phyloP scores from a whole-genome alignment of 2,113 vertebrate species.

The Pelusios castaneus region DNA sequence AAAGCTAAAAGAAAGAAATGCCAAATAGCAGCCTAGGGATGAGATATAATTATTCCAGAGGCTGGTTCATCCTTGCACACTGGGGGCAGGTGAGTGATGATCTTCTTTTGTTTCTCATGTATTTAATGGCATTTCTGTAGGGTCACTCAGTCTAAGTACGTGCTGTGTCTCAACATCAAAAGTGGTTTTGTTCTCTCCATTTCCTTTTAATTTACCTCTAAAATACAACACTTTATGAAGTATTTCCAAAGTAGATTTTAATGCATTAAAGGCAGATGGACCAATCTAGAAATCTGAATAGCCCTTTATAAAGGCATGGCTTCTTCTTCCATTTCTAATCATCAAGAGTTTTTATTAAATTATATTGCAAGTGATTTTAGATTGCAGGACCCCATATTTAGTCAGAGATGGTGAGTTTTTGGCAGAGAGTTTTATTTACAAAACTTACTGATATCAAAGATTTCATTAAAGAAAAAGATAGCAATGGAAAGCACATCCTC shows the following conservation, averaged over 20 bases:
- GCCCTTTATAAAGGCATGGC: neutral
- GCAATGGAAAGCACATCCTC: slow-evolving; percentile 26
- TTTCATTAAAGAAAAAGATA: slow-evolving; percentile 16
- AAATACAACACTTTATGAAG: neutral
- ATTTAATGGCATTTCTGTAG: neutral
- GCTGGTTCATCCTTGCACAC: neutral
- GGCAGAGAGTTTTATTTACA: slow-evolving; percentile 5
- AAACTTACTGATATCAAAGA: slow-evolving; percentile 52
- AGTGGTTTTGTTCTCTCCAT: neutral
- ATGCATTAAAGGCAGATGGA: neutral
- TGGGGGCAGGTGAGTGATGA: neutral
- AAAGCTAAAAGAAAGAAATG: neutral
- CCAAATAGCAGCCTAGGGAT: neutral
- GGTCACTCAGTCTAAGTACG: neutral
- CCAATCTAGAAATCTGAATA: neutral
- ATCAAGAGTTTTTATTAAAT: neutral
- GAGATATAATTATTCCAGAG: neutral
- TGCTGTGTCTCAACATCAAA: neutral
- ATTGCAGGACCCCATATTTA: neutral
- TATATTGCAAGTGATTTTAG: neutral
- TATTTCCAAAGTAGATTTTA: neutral
- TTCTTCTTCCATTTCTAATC: neutral
- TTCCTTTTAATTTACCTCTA: neutral
- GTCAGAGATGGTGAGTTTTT: neutral
- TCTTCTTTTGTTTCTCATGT: neutral